Conservation (phyloP, 2,113 vertebrate species). For the Eidolon helvum region DNA sequence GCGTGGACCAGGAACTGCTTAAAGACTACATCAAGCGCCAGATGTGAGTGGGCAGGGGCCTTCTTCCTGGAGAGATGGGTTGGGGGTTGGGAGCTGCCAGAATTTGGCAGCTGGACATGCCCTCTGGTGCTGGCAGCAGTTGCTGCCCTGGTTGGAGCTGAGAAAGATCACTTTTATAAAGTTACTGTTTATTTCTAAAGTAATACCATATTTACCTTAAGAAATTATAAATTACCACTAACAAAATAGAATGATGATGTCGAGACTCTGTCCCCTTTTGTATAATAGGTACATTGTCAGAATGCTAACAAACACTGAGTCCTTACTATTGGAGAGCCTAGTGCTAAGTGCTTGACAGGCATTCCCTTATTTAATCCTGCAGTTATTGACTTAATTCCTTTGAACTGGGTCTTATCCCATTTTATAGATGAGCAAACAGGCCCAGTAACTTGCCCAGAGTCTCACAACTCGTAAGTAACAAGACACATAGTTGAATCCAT, state of each 20-base stretch:
- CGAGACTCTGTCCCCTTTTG: not conserved
- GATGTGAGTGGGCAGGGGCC: constrained; percentile 87
- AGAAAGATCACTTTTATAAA: not conserved
- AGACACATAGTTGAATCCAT: not conserved
- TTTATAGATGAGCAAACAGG: not conserved
- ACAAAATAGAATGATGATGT: not conserved
- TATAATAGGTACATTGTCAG: not conserved
- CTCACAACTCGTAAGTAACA: not conserved
- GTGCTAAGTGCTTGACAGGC: not conserved
- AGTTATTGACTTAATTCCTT: not conserved
- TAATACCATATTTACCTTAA: not conserved
- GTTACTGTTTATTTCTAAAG: not conserved
- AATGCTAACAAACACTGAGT: not conserved
- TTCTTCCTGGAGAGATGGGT: not conserved
- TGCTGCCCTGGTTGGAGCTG: not conserved
- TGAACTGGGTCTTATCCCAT: not conserved
- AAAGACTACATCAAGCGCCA: constrained; percentile 99
- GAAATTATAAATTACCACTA: not conserved
- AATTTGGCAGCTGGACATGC: too few species aligned
- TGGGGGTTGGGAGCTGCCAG: not conserved
- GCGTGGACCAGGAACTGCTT: constrained; percentile 95
- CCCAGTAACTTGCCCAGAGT: not conserved
- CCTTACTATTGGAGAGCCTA: not conserved
- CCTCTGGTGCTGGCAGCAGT: not conserved
- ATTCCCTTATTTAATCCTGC: not conserved